Percentiles rank a stretch among this genome's conserved stretches.
Evolutionary conservation across 2,797 vertebrate genomes (phyloP).

Genomic region (Pseudomugil gertrudae): DNA sequence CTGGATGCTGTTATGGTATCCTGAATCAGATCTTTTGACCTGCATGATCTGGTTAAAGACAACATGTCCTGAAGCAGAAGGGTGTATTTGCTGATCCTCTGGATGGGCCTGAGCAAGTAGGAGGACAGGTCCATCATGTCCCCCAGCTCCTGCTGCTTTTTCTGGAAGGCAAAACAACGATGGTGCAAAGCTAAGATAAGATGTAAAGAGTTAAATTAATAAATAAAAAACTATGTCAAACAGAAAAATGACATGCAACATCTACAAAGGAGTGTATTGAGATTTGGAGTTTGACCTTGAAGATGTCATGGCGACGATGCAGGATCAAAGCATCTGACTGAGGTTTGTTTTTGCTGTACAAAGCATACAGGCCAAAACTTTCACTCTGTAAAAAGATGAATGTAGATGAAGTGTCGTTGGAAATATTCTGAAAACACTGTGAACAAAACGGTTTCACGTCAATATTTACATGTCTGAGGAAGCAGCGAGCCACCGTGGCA

Average conservation of each 20-base stretch:
- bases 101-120: constrained; percentile 78
- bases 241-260: background rate
- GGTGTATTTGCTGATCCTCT: constrained; percentile 89
- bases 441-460: background rate
- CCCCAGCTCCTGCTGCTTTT: constrained; percentile 86
- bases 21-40: constrained; percentile 41
- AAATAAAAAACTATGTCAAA: too few species aligned
- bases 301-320: constrained; percentile 81
- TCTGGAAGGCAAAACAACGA: constrained; percentile 62
- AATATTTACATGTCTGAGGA: constrained; percentile 82
- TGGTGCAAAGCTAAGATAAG: background rate
- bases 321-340: constrained; percentile 83
- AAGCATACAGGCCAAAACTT: constrained; percentile 85
- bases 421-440: background rate
- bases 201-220: too few species aligned
- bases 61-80: constrained; percentile 86
- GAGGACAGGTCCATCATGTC: constrained; percentile 88
- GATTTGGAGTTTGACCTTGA: constrained; percentile 75
- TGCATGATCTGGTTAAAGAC: constrained; percentile 59
- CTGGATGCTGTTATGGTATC: constrained; percentile 29
- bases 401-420: background rate
- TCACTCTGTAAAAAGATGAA: constrained; percentile 71
- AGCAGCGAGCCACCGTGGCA: constrained; percentile 79
- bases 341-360: constrained; percentile 89
- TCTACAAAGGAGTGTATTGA: background rate